Percentiles rank a stretch among this genome's conserved stretches.
These are phyloP conservation scores for Sarcophaga rosellei DNA, from an alignment of 2,888 invertebrate genomes.

Conservation along the genomic window DNA sequence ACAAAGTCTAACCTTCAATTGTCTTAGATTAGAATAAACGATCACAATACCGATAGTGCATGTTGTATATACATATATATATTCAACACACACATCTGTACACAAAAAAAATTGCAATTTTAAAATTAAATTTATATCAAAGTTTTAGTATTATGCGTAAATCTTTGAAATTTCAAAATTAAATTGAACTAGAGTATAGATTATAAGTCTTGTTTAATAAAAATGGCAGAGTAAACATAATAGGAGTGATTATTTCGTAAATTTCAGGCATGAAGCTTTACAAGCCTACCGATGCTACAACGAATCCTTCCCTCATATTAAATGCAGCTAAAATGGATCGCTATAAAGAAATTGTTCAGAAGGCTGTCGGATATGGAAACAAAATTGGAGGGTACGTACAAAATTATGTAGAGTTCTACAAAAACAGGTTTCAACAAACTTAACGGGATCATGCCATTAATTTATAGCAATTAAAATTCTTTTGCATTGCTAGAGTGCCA, in stretches of 20 bases:
- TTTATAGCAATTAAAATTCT: too few species aligned
- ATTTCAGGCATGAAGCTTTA: constrained; percentile 95
- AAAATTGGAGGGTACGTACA: constrained; percentile 83
- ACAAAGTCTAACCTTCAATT: constrained; percentile 44
- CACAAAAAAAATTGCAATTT: neutral
- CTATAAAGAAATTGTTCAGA: constrained; percentile 93
- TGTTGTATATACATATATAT: neutral
- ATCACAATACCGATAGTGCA: neutral
- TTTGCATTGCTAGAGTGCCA: too few species aligned
- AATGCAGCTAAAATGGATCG: constrained; percentile 97
- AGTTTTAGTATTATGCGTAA: too few species aligned
- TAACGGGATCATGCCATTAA: too few species aligned
- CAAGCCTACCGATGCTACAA: constrained; percentile 99
- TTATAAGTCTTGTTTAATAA: neutral
- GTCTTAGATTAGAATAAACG: constrained; percentile 45
- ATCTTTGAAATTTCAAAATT: too few species aligned
- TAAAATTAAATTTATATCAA: neutral
- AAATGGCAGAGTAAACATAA: neutral
- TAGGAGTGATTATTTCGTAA: neutral
- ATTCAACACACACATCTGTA: neutral
- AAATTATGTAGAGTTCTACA: neutral
- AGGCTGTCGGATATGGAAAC: constrained; percentile 94
- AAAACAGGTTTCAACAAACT: too few species aligned
- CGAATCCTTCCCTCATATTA: constrained; percentile 98
- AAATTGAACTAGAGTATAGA: too few species aligned